A percentile compares a stretch with the other conserved stretches of the same genome.
These are phyloP conservation scores for Atractosteus spatula DNA, from an alignment of 2,113 vertebrate species.

Conservation along the genomic window DNA sequence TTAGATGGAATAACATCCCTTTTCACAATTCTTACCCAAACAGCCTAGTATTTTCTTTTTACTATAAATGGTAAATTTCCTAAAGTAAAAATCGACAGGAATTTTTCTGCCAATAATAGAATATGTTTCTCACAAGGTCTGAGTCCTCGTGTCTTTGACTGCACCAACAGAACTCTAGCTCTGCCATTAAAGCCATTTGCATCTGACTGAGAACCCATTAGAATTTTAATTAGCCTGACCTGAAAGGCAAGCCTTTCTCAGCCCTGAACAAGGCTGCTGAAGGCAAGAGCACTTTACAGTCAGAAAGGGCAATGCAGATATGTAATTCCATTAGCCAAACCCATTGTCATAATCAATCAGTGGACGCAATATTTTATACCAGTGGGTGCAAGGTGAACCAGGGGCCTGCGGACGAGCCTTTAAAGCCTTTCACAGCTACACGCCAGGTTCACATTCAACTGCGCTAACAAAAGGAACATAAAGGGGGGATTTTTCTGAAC, in stretches of 20 bases:
- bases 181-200: conserved; percentile 71
- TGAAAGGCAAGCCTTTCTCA: conserved; percentile 57
- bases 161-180: conserved; percentile 37
- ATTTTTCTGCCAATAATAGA: not conserved
- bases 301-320: conserved; percentile 27
- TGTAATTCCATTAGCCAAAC: conserved; percentile 45
- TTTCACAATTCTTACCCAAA: too few species aligned
- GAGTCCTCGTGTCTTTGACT: not conserved
- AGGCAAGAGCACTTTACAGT: conserved; percentile 22
- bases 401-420: not conserved
- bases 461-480: not conserved
- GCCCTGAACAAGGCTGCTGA: conserved; percentile 37
- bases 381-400: not conserved
- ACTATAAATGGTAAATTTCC: conserved; percentile 15
- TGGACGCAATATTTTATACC: conserved; percentile 36
- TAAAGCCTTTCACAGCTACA: not conserved
- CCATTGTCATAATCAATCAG: conserved; percentile 35
- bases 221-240: conserved; percentile 75
- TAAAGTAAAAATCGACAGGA: not conserved
- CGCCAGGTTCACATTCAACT: conserved; percentile 4
- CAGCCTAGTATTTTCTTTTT: not conserved
- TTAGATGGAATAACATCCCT: too few species aligned
- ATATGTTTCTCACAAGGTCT: not conserved
- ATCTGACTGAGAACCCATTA: conserved; percentile 72
- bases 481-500: too few species aligned